phyloP scores from a whole-genome alignment of 2,113 vertebrate species.

The Sinocyclocheilus maitianheensis region DNA sequence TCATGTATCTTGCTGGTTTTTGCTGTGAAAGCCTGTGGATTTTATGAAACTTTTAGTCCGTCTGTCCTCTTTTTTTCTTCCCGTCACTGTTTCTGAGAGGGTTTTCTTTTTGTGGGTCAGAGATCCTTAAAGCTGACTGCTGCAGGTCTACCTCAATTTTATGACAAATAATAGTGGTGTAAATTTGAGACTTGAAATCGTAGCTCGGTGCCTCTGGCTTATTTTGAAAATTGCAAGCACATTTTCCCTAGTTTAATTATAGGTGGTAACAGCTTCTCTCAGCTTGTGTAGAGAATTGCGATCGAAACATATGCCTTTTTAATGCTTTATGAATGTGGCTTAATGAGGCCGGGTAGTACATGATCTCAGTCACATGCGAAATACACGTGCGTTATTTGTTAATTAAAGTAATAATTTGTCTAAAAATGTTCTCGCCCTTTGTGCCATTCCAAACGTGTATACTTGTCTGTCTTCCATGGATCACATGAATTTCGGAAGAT shows the following conservation, averaged over 20 bases:
- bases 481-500: background rate
- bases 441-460: background rate
- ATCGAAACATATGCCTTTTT: conserved; percentile 8
- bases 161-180: conserved; percentile 29
- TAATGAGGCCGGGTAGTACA: background rate
- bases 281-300: background rate
- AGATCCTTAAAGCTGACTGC: background rate
- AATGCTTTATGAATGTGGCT: conserved; percentile 1
- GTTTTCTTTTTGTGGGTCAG: conserved; percentile 14
- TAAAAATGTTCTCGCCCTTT: background rate
- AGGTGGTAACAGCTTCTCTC: background rate
- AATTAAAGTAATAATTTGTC: background rate
- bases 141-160: conserved; percentile 16
- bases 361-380: background rate
- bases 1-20: conserved; percentile 8
- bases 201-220: background rate
- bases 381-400: background rate
- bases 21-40: conserved; percentile 6
- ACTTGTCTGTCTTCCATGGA: background rate
- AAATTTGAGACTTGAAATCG: background rate
- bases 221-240: background rate
- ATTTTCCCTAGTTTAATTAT: conserved; percentile 17
- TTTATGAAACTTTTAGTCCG: background rate
- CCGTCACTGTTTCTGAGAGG: background rate
- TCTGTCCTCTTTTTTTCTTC: background rate